phyloP scores from a whole-genome alignment of 2,888 invertebrate species.

The Synergus itoensis region DNA sequence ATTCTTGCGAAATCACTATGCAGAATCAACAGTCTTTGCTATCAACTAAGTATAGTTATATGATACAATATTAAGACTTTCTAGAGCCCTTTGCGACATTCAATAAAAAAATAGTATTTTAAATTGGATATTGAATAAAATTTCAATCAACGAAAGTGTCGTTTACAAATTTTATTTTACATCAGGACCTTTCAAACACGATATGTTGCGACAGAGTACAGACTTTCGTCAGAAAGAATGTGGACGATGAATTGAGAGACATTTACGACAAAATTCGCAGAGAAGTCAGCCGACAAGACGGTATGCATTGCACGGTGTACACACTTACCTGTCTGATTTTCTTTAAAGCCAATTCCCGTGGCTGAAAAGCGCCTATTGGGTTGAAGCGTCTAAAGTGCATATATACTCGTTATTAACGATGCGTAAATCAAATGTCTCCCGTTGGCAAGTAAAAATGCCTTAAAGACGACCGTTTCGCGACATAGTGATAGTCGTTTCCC shows the following conservation, averaged over 20 bases:
- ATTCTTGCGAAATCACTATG: too few species aligned
- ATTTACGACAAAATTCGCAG: slow-evolving; percentile 55
- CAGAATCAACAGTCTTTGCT: too few species aligned
- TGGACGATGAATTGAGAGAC: slow-evolving; percentile 41
- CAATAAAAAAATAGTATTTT: background rate
- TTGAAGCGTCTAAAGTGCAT: slow-evolving; percentile 41
- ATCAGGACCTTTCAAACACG: background rate
- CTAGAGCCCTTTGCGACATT: background rate
- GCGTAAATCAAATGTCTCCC: slow-evolving; percentile 54
- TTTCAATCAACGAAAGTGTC: background rate
- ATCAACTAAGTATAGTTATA: background rate
- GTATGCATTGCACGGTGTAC: slow-evolving; percentile 28
- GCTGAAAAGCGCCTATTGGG: slow-evolving; percentile 45
- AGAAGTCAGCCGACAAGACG: slow-evolving; percentile 39
- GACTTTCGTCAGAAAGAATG: background rate
- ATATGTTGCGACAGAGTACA: slow-evolving; percentile 3
- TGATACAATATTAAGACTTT: background rate
- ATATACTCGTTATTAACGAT: slow-evolving; percentile 56
- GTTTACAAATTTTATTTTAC: background rate
- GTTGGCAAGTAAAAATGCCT: slow-evolving; percentile 48
- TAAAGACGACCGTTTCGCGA: slow-evolving; percentile 44
- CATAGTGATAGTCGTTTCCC: slow-evolving; percentile 47
- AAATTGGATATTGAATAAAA: background rate
- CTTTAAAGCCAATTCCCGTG: slow-evolving; percentile 52
- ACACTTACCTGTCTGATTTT: slow-evolving; percentile 50